phyloP scores from a whole-genome alignment of 2,113 vertebrate species.

The Amphiprion percula region DNA sequence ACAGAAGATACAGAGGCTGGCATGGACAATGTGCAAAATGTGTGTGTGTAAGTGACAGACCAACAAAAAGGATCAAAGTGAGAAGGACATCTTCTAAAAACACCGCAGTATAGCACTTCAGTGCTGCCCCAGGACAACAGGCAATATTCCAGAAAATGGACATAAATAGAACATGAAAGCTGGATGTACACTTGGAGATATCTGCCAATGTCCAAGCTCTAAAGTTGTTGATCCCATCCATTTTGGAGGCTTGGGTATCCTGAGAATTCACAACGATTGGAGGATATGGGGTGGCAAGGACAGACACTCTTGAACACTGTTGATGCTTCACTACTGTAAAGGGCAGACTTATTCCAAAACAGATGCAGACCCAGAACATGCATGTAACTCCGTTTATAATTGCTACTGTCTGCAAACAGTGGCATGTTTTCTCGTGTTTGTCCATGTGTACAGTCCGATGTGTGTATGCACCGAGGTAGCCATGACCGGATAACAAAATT shows the following conservation, averaged over 20 bases:
- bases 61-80: slow-evolving; percentile 51
- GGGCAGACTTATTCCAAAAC: background rate
- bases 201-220: slow-evolving; percentile 6
- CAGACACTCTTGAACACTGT: background rate
- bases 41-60: slow-evolving; percentile 37
- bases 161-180: slow-evolving; percentile 30
- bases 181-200: slow-evolving; percentile 19
- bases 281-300: background rate
- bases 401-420: no score
- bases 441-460: no score
- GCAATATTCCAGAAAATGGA: slow-evolving; percentile 40
- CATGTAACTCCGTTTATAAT: no score
- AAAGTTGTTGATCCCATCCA: slow-evolving; percentile 5
- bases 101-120: slow-evolving; percentile 41
- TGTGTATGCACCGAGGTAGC: no score
- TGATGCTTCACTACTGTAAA: background rate
- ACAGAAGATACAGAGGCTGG: slow-evolving; percentile 29
- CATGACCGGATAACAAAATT: no score
- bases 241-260: slow-evolving; percentile 21
- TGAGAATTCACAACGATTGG: background rate
- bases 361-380: no score
- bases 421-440: no score
- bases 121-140: slow-evolving; percentile 27
- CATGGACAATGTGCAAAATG: slow-evolving; percentile 40
- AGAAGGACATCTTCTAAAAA: slow-evolving; percentile 59